Conservation (phyloP, 1,140 invertebrate species). For the Scaptomyza pallida region DNA sequence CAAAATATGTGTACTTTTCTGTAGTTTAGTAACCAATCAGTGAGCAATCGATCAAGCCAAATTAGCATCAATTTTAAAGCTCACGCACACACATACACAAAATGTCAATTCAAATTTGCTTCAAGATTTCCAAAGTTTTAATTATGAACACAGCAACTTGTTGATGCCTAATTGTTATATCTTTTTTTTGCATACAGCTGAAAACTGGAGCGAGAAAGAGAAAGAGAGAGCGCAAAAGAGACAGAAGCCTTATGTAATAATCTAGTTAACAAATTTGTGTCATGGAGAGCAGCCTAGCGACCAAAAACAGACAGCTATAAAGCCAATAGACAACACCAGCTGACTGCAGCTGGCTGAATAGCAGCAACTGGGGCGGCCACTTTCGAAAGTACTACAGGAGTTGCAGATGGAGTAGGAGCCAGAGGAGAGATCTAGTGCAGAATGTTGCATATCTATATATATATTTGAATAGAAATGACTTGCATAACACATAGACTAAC, state of each 20-base stretch:
- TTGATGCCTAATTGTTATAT: slow-evolving; percentile 80
- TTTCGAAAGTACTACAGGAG: slow-evolving; percentile 66
- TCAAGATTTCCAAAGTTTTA: slow-evolving; percentile 64
- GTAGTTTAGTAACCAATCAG: not conserved
- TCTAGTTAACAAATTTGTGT: slow-evolving; percentile 80
- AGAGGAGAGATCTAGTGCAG: slow-evolving; percentile 25
- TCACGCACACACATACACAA: slow-evolving; percentile 49
- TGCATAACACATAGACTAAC: slow-evolving; percentile 48
- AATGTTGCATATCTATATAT: slow-evolving; percentile 29
- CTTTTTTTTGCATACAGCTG: slow-evolving; percentile 66
- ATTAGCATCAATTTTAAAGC: slow-evolving; percentile 42
- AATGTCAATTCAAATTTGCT: slow-evolving; percentile 67
- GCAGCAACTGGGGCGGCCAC: slow-evolving; percentile 58
- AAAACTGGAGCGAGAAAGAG: slow-evolving; percentile 20
- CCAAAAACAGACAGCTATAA: slow-evolving; percentile 36
- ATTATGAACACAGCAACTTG: slow-evolving; percentile 50
- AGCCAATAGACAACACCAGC: not conserved
- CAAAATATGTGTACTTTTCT: not conserved
- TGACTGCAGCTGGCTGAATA: slow-evolving; percentile 28
- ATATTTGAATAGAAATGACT: slow-evolving; percentile 61
- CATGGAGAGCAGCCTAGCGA: slow-evolving; percentile 65
- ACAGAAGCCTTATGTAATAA: slow-evolving; percentile 70
- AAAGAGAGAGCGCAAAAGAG: too few relatives aligned
- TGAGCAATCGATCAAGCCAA: slow-evolving; percentile 21
- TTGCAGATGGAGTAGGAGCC: slow-evolving; percentile 11